phyloP scores from a whole-genome alignment of 2,113 vertebrate genomes.

The Camelus dromedarius region DNA sequence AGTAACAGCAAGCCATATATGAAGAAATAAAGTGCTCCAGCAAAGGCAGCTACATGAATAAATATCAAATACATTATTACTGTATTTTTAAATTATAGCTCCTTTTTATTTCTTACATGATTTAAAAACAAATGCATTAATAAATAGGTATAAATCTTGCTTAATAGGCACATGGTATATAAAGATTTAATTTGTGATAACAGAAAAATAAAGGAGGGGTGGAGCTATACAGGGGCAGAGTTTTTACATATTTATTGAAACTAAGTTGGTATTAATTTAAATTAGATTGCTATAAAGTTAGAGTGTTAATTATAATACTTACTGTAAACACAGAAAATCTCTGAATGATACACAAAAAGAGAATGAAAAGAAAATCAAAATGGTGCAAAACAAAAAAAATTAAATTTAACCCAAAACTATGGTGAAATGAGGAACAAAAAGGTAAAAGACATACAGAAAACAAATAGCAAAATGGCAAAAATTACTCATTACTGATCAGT shows the following conservation, averaged over 20 bases:
- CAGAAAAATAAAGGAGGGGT: not conserved
- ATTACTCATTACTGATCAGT: not conserved
- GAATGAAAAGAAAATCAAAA: not conserved
- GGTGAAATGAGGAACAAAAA: not conserved
- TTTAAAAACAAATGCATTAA: not conserved
- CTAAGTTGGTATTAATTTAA: not conserved
- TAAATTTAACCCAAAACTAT: not conserved
- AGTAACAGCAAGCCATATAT: not conserved
- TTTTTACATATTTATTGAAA: not conserved
- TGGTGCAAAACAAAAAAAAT: not conserved
- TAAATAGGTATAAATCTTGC: not conserved
- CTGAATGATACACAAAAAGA: not conserved
- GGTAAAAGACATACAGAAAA: not conserved
- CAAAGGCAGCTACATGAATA: not conserved
- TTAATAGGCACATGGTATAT: too few species aligned
- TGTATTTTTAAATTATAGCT: not conserved
- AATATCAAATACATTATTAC: not conserved
- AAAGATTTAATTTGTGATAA: not conserved
- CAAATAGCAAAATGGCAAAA: not conserved
- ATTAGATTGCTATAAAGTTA: not conserved
- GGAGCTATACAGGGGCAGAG: not conserved
- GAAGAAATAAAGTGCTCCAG: not conserved
- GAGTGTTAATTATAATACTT: not conserved
- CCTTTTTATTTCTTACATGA: not conserved
- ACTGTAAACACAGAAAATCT: not conserved